phyloP scores from a whole-genome alignment of 2,113 vertebrate species.

The Gavia stellata region DNA sequence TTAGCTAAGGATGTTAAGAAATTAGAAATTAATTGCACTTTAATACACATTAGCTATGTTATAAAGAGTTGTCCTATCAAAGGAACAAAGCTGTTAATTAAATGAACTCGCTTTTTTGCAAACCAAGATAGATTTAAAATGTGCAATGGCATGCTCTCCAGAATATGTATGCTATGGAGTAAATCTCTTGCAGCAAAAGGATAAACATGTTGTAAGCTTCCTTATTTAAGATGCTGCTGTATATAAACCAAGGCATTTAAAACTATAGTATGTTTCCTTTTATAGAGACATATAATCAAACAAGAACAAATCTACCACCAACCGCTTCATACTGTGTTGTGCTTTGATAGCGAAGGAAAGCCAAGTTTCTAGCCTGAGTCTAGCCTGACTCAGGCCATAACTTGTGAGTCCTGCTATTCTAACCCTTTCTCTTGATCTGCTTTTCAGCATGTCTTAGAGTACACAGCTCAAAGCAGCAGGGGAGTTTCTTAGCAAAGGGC shows the following conservation, averaged over 20 bases:
- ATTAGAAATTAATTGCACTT: not conserved
- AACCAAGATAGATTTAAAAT: constrained; percentile 50
- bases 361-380: constrained; percentile 80
- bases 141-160: not conserved
- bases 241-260: not conserved
- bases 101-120: constrained; percentile 11
- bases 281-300: constrained; percentile 39
- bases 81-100: constrained; percentile 49
- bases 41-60: not conserved
- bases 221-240: constrained; percentile 53
- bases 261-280: constrained; percentile 20
- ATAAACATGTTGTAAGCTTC: not conserved
- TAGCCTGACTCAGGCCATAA: constrained; percentile 80
- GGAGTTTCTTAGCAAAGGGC: constrained; percentile 89
- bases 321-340: constrained; percentile 52
- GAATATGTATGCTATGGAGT: not conserved
- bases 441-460: constrained; percentile 84
- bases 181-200: not conserved
- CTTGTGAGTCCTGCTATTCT: constrained; percentile 96
- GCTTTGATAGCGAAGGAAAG: constrained; percentile 74
- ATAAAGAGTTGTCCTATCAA: constrained; percentile 35
- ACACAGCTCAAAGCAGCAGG: constrained; percentile 84
- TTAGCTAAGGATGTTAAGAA: not conserved
- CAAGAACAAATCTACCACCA: constrained; percentile 66
- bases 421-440: constrained; percentile 96